Evolutionary conservation across 2,888 invertebrate species (phyloP), one percentile per base, ranked within the genome.

Genomic region (Asteroscopus sphinx): DNA sequence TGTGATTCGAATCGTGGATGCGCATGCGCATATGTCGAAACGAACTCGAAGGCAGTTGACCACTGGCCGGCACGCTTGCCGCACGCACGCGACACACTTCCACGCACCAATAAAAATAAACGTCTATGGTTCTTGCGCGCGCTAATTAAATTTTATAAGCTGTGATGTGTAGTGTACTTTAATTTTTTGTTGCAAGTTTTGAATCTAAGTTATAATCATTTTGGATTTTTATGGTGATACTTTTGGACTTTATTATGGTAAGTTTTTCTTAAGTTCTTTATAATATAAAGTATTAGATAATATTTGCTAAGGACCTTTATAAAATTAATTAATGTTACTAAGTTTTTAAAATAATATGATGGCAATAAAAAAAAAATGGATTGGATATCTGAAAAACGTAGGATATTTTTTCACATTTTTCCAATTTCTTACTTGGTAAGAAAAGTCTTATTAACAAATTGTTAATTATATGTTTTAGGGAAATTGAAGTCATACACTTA

Each of bases 21-120:
- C 48, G 69, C 69, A 55, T 73, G 73, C 48, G 68, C 68, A 55
- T 68, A 53, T 37, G 56, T 51, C 26, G 62, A 57, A 69, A 63
- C 64, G 54, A 54, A 52, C 47, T 67, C 68, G 48, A 26, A 58
- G 73, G 40, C 90, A 92, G 92, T 93, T 93, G 93, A 93, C 93
- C 93, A 92, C 69, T 81, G 93, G 88, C 93, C 92, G 90, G 86
- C 90, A 84, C 79, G 80, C 76, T 66, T 76, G 77, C 61, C 79
- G 82, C 90, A 90, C 92, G 92, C 85, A 60, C 68, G 68, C 68
- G 61, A 51, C 57, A 55, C 62, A 55, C 53, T 49, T 56, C n/a
- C 63, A 53, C 51, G 60, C 59, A 60, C 62, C 61, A 49, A 63
- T 30, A 52, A 61, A 71, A 75, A 70, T 42, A 60, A 62, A 67